A percentile compares a stretch with the other conserved stretches of the same genome.
Conservation (phyloP, 2,888 invertebrate species). For the Pharmacophagus antenor region DNA sequence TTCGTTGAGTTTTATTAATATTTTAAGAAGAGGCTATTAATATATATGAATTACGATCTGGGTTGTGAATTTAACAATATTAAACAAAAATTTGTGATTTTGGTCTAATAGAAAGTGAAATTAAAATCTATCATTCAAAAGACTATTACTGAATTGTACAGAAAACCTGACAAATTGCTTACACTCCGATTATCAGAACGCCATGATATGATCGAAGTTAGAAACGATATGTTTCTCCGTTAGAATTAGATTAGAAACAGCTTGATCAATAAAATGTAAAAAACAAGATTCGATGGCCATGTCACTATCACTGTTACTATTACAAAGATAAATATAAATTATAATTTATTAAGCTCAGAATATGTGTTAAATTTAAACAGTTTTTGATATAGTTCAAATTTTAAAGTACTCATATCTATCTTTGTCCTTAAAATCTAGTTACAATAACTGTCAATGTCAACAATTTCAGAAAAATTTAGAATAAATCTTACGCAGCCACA, state of each 20-base stretch:
- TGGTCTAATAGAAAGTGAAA: background rate
- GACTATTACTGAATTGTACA: slow-evolving; percentile 63
- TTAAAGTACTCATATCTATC: too few species aligned
- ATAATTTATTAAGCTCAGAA: background rate
- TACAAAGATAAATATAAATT: background rate
- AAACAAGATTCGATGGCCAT: slow-evolving; percentile 40
- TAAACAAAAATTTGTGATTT: too few species aligned
- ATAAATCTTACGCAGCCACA: slow-evolving; percentile 35
- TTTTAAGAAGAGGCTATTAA: too few species aligned
- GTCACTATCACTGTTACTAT: slow-evolving; percentile 10
- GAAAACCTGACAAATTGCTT: slow-evolving; percentile 78
- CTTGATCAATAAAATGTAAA: slow-evolving; percentile 65
- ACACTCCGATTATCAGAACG: slow-evolving; percentile 76
- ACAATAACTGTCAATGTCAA: background rate
- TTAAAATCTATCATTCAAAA: background rate
- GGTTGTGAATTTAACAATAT: too few species aligned
- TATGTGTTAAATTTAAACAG: too few species aligned
- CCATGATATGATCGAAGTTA: slow-evolving; percentile 64
- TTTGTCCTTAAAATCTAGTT: background rate
- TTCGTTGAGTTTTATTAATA: too few species aligned
- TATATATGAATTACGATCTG: too few species aligned
- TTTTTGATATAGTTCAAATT: too few species aligned
- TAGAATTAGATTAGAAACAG: slow-evolving; percentile 73
- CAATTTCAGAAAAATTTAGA: background rate
- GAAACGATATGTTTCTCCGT: slow-evolving; percentile 65